Evolutionary conservation across 1,140 invertebrate genomes (phyloP), one percentile per base, ranked within the genome.

Genomic region (Temnothorax longispinosus): DNA sequence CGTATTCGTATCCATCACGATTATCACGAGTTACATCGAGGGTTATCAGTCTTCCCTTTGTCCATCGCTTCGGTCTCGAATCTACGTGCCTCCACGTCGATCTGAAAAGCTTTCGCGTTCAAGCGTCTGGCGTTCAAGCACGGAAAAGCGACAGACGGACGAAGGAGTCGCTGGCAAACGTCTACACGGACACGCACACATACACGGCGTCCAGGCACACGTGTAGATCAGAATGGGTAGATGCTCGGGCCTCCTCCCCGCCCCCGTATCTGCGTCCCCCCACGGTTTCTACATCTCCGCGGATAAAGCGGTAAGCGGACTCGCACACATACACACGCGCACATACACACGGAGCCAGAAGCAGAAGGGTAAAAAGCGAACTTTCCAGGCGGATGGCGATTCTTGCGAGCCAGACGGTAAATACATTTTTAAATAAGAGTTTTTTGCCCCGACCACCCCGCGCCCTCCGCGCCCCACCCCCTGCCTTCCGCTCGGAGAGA

Each of bases 401-500:
- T 92, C 93, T 93, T 93, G 92, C 89, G 90, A 92, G 92, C 89
- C 93, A 93, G 92, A 94, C 92, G 92, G 93, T 93, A 95, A 95
- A 95, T 95, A 95, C 92, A 95, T 95, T 95, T 95, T 95, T 95
- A 95, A 95, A 95, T 95, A 95, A 95, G 93, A 94, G 93, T 93
- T 94, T 94, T 94, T 94, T 94, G 92, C 93, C 89, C 86, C 67
- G 32, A 67, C 76, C 89, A 90, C 87, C 72, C 82, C 56, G 82
- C 80, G 88, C 92, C 89, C 91, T 90, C 50, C 67, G n/a, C 75
- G 15, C 69, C 27, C 56, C 27, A 3, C 0, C 47, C 21, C 18
- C 8, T 6, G 8, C 21, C 88, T 64, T 81, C 65, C 87, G 87
- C 91, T 88, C 84, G 93, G 92, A 27, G 27, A 27, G 27, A 27